phyloP scores from a whole-genome alignment of 2,797 vertebrate genomes.

The Mormyrus proboscirostris region DNA sequence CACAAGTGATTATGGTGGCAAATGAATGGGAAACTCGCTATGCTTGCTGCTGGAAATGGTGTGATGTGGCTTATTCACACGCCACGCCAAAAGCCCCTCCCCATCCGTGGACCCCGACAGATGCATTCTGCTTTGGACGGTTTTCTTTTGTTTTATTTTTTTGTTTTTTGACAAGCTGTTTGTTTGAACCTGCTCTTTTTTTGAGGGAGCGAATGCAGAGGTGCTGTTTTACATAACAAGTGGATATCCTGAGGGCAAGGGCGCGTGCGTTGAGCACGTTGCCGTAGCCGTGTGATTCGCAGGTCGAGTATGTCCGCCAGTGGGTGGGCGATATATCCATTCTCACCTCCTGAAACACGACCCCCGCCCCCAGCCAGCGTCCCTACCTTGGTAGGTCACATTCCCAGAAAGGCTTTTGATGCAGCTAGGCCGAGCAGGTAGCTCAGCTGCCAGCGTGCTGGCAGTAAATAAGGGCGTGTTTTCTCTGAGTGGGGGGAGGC shows the following conservation, averaged over 20 bases:
- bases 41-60: neutral
- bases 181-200: conserved; percentile 1
- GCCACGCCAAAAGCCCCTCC: neutral
- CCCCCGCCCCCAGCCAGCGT: neutral
- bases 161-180: conserved; percentile 18
- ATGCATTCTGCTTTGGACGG: neutral
- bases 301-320: neutral
- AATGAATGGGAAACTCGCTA: neutral
- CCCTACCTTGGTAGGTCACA: conserved; percentile 53
- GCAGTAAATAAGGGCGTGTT: conserved; percentile 52
- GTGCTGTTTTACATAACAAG: conserved; percentile 10
- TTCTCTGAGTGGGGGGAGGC: conserved; percentile 17
- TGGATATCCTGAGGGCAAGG: neutral
- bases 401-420: conserved; percentile 70
- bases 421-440: conserved; percentile 52
- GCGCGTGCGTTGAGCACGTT: neutral
- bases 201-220: neutral
- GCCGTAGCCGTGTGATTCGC: neutral
- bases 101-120: neutral
- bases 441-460: conserved; percentile 43
- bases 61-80: neutral
- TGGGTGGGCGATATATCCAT: conserved; percentile 30
- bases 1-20: neutral
- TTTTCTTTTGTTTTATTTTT: neutral
- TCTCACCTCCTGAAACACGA: conserved; percentile 56